Base-by-base conservation (phyloP, 1,140 invertebrate genomes). In the Aphidius gifuensis region DNA sequence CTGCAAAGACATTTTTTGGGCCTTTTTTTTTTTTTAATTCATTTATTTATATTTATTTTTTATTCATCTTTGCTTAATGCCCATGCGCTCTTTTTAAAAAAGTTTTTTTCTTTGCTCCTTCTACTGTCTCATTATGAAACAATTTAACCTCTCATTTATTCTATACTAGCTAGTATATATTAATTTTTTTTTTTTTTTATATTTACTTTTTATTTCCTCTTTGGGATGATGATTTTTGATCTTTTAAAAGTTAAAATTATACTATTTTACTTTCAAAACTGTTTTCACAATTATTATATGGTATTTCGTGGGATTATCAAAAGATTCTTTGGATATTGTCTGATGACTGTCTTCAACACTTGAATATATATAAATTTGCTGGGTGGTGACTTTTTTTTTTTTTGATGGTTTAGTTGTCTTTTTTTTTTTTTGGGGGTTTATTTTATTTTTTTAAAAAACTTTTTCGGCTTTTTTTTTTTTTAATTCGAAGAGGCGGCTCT, bases 111-210 rank as follows among this genome's bases (percentile, higher is more conserved):
- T 23, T 23, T 23, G 3, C 23, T 23, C 3, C 23, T 23, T 23
- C 23, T 23, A 23, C 23, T 23, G 23, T 23, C 70, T 76, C 74
- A 76, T 74, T 73, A 76, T 67, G 69, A 76, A 76, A 73, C 71
- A 72, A 74, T 76, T 73, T 76, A 23, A 67, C 71, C 69, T 68
- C 64, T 68, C 64, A 57, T 65, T 44, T 56, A 8, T 50, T 50
- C 21, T 50, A 16, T 6, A 3, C 21, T 50, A 23, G 21, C 7
- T 16, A 50, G 21, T 50, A 23, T 32, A 16, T 50, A 16, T 16
- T 50, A 23, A 32, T n/a, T 55, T 23, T 16, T 32, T 53, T 11
- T 16, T 16, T 45, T 40, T 58, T 39, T 32, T 58, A 5, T 32
- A n/a, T 40, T 40, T 9, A 21, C 38, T 50, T 50, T 50, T 16